Conservation (phyloP, 2,113 vertebrate species). For the Hippocampus barbouri region DNA sequence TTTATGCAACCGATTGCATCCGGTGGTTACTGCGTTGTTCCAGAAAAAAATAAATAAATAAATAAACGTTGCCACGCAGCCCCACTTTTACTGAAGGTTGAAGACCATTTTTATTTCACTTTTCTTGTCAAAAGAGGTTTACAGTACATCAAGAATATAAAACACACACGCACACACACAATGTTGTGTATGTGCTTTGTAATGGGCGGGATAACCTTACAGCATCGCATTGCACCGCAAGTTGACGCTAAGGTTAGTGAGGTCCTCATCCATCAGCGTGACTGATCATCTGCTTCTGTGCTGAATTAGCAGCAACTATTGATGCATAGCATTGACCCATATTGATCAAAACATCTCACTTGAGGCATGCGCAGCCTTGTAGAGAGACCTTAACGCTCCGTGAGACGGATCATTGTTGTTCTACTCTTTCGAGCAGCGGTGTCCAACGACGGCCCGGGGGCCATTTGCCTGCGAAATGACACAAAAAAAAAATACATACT, state of each 20-base stretch:
- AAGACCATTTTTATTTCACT: too few relatives aligned
- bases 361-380: constrained; percentile 5
- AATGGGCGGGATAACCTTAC: constrained; percentile 1
- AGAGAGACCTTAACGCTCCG: neutral
- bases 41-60: too few relatives aligned
- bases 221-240: neutral
- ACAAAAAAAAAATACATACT: too few relatives aligned
- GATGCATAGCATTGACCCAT: constrained; percentile 30
- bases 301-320: constrained; percentile 43
- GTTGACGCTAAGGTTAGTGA: constrained; percentile 26
- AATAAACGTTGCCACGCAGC: too few relatives aligned
- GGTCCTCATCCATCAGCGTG: constrained; percentile 38
- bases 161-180: too few relatives aligned
- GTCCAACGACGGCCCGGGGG: too few relatives aligned
- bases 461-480: neutral
- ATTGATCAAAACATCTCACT: constrained; percentile 35
- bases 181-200: neutral
- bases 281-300: constrained; percentile 40
- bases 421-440: neutral
- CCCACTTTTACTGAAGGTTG: too few relatives aligned
- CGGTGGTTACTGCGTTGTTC: too few relatives aligned
- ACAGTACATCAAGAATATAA: too few relatives aligned
- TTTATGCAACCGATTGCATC: too few relatives aligned
- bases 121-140: too few relatives aligned
- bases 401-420: neutral